Evolutionary conservation across 1,140 invertebrate species (phyloP).

Genomic region (Heterodera schachtii): DNA sequence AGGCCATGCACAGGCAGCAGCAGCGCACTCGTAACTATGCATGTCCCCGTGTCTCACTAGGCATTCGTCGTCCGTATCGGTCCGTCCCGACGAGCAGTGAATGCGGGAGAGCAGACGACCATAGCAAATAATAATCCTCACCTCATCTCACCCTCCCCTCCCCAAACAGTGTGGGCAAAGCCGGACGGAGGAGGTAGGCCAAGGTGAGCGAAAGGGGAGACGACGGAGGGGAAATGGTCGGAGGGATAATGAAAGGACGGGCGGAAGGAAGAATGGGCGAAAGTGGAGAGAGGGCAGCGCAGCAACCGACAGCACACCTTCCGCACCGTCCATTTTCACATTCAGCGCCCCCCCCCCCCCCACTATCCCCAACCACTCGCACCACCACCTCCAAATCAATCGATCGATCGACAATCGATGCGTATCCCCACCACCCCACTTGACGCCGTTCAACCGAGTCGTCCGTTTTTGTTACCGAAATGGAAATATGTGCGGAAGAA

Average conservation of each 20-base stretch:
- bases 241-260: neutral
- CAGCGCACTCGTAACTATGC: neutral
- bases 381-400: neutral
- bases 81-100: neutral
- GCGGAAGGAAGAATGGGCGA: neutral
- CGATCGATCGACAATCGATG: neutral
- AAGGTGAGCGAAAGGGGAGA: neutral
- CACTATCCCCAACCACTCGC: neutral
- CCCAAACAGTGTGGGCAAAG: neutral
- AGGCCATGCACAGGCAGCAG: neutral
- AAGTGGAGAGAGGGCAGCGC: neutral
- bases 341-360: neutral
- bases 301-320: neutral
- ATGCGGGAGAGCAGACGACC: too few species aligned
- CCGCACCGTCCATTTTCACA: too few species aligned
- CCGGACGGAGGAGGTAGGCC: constrained; percentile 1
- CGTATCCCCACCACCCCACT: neutral
- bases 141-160: too few species aligned
- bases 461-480: neutral
- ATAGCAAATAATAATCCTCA: neutral
- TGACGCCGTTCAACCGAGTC: neutral
- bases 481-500: neutral
- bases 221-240: neutral
- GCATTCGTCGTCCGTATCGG: neutral
- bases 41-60: neutral